Percentiles rank a stretch among this genome's conserved stretches.
Evolutionary conservation across 2,888 invertebrate genomes (phyloP).

Genomic region (Athripsodes cinereus): DNA sequence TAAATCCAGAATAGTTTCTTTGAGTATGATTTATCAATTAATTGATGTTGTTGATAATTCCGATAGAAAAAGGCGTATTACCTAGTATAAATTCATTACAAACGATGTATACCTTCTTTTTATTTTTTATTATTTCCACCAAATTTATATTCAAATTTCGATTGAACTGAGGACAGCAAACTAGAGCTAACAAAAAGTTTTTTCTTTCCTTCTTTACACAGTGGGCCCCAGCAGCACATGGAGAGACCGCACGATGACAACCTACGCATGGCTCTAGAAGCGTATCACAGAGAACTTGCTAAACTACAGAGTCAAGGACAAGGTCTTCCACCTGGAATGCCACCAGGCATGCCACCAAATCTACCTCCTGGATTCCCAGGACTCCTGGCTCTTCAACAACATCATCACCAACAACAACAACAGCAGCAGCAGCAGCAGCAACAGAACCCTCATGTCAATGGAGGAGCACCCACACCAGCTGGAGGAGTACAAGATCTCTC

Average conservation of each 20-base stretch:
- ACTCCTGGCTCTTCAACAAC: constrained; percentile 69
- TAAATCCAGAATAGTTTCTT: no score
- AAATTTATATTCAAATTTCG: constrained; percentile 17
- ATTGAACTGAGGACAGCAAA: constrained; percentile 31
- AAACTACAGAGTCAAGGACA: constrained; percentile 71
- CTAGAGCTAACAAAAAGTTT: constrained; percentile 62
- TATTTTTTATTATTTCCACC: background rate
- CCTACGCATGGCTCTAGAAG: constrained; percentile 82
- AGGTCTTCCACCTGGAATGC: constrained; percentile 47
- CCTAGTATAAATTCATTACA: background rate
- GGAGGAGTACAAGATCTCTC: constrained; percentile 76
- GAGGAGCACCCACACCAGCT: constrained; percentile 50
- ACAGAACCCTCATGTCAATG: constrained; percentile 54
- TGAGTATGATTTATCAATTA: background rate
- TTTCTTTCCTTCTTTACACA: constrained; percentile 82
- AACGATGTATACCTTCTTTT: background rate
- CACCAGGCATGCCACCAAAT: constrained; percentile 26
- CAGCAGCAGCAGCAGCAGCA: constrained; percentile 58
- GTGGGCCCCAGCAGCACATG: constrained; percentile 56
- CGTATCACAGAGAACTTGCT: constrained; percentile 89
- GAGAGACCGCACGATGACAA: constrained; percentile 70
- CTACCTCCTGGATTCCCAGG: constrained; percentile 54
- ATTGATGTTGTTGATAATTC: background rate
- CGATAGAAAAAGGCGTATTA: no score
- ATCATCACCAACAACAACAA: constrained; percentile 56